phyloP scores from a whole-genome alignment of 2,888 invertebrate genomes.

The Prenolepis imparis region DNA sequence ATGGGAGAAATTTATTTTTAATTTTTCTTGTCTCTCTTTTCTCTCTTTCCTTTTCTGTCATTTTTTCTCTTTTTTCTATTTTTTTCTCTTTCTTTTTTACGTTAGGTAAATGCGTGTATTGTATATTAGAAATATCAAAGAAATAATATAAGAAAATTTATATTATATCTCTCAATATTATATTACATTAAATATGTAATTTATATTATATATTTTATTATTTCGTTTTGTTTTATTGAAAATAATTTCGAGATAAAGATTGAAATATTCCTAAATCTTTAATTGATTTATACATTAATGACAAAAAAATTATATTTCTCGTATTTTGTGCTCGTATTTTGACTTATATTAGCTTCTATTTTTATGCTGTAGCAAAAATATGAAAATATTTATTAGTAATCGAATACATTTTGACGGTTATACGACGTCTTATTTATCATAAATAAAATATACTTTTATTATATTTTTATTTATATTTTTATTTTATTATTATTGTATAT shows the following conservation, averaged over 20 bases:
- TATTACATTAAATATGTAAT: too few relatives aligned
- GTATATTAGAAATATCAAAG: background rate
- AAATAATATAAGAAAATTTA: background rate
- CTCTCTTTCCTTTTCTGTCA: background rate
- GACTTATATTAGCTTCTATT: background rate
- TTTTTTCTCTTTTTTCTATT: background rate
- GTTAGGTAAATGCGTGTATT: background rate
- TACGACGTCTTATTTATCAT: background rate
- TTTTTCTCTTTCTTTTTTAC: background rate
- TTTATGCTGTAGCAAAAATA: background rate
- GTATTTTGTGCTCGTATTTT: background rate
- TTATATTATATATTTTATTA: background rate
- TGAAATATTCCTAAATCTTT: background rate
- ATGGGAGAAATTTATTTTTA: background rate
- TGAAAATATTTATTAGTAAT: background rate
- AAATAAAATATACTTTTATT: slow-evolving; percentile 18
- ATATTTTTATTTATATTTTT: too few relatives aligned
- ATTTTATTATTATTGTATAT: too few relatives aligned
- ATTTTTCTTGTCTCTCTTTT: too few relatives aligned
- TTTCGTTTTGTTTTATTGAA: background rate
- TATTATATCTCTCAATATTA: background rate
- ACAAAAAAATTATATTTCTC: background rate
- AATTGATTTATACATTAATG: background rate
- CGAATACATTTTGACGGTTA: background rate
- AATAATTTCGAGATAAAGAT: background rate